Conservation (phyloP, 2,797 vertebrate species). For the Lemur catta region DNA sequence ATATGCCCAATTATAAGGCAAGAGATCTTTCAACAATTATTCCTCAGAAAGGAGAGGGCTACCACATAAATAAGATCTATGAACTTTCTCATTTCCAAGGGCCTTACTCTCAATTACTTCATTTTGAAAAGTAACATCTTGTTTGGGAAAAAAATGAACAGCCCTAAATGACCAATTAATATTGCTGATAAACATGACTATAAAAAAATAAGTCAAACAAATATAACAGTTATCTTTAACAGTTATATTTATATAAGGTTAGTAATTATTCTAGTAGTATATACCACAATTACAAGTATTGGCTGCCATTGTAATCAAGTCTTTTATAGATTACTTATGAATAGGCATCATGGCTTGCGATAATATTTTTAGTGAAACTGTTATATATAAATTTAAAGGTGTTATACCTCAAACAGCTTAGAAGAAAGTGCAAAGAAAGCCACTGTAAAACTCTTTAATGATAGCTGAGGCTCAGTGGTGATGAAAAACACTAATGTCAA, state of each 20-base stretch:
- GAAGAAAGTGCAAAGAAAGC: neutral
- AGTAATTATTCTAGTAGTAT: neutral
- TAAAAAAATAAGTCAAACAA: neutral
- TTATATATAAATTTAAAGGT: neutral
- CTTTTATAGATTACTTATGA: neutral
- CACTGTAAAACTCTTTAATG: neutral
- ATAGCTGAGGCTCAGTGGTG: neutral
- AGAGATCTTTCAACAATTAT: neutral
- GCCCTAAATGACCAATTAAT: neutral
- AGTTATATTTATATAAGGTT: neutral
- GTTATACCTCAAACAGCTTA: neutral
- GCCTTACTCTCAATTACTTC: neutral
- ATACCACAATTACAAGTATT: neutral
- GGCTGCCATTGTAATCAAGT: neutral
- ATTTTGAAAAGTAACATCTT: constrained; percentile 6
- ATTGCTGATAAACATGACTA: neutral
- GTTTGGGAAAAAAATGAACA: neutral
- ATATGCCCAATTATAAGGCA: neutral
- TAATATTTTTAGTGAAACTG: neutral
- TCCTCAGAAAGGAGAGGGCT: neutral
- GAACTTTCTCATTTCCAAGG: neutral
- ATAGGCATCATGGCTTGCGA: neutral
- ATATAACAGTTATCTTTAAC: neutral
- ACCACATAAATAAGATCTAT: neutral
- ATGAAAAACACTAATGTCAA: neutral